Evolutionary conservation across 2,888 invertebrate species (phyloP).

Genomic region (Oxycera nigricornis): DNA sequence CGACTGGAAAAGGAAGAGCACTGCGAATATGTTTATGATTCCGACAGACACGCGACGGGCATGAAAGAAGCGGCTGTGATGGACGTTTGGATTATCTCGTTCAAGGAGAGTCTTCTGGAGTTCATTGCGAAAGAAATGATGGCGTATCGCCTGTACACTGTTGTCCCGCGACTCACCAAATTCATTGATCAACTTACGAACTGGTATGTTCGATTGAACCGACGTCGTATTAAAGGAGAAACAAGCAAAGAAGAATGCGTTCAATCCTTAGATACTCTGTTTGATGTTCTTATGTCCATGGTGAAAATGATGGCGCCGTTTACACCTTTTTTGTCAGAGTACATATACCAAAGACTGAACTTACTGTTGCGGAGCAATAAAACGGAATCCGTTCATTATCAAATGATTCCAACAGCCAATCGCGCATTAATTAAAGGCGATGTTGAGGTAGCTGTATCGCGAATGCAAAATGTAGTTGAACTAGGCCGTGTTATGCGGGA

Average conservation of each 20-base stretch:
- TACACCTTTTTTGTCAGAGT: conserved; percentile 94
- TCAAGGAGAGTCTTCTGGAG: conserved; percentile 88
- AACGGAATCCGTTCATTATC: conserved; percentile 77
- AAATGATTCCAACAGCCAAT: conserved; percentile 83
- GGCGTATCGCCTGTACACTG: conserved; percentile 93
- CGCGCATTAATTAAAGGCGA: conserved; percentile 76
- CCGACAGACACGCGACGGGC: conserved; percentile 59
- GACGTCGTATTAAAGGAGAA: conserved; percentile 93
- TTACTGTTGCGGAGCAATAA: conserved; percentile 65
- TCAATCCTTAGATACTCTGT: conserved; percentile 85
- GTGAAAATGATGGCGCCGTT: conserved; percentile 95
- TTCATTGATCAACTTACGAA: conserved; percentile 98
- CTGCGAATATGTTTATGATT: conserved; percentile 66
- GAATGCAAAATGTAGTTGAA: conserved; percentile 96
- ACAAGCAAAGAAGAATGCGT: conserved; percentile 80
- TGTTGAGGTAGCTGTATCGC: conserved; percentile 88
- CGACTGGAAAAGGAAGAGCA: conserved; percentile 76
- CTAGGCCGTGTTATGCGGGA: conserved; percentile 92
- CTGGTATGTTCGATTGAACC: conserved; percentile 98
- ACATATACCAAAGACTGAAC: conserved; percentile 89
- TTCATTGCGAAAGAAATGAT: conserved; percentile 94
- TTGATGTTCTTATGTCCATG: conserved; percentile 87
- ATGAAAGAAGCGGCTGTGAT: conserved; percentile 69
- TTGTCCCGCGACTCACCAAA: conserved; percentile 90
- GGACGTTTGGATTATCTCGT: conserved; percentile 97